Percentiles rank a stretch among this genome's conserved stretches.
phyloP scores from a whole-genome alignment of 2,113 vertebrate species.

The Cisticola juncidis region DNA sequence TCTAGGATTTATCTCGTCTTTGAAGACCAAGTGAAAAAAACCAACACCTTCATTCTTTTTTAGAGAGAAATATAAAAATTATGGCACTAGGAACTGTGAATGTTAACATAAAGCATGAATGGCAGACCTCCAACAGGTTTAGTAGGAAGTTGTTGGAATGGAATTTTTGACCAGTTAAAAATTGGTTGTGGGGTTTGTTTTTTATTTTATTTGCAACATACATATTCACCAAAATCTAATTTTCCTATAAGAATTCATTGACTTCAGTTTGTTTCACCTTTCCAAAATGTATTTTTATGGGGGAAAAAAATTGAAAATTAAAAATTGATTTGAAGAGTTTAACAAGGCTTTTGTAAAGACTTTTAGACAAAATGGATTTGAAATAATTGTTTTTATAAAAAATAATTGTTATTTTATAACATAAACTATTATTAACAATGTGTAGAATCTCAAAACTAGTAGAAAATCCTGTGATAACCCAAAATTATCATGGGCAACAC shows the following conservation, averaged over 20 bases:
- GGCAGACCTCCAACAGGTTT: not conserved
- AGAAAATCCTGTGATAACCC: not conserved
- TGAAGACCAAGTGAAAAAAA: not conserved
- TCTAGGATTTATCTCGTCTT: not conserved
- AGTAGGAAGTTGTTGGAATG: not conserved
- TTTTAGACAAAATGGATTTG: not conserved
- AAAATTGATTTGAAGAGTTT: not conserved
- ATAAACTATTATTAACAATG: not conserved
- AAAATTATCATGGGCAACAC: fast-evolving
- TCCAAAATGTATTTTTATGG: not conserved
- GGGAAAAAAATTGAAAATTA: not conserved
- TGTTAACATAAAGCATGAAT: not conserved
- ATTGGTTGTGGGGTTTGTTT: not conserved
- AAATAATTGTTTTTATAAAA: not conserved
- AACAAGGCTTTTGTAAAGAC: not conserved
- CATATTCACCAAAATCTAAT: not conserved
- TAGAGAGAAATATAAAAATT: not conserved
- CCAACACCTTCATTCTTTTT: not conserved
- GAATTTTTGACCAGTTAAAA: not conserved
- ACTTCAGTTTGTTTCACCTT: not conserved
- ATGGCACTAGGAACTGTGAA: not conserved
- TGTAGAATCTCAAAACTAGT: not conserved
- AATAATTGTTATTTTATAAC: not conserved
- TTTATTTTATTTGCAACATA: not conserved
- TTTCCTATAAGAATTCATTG: not conserved